Conservation (phyloP, 2,797 vertebrate species). For the Lithobates sylvaticus region DNA sequence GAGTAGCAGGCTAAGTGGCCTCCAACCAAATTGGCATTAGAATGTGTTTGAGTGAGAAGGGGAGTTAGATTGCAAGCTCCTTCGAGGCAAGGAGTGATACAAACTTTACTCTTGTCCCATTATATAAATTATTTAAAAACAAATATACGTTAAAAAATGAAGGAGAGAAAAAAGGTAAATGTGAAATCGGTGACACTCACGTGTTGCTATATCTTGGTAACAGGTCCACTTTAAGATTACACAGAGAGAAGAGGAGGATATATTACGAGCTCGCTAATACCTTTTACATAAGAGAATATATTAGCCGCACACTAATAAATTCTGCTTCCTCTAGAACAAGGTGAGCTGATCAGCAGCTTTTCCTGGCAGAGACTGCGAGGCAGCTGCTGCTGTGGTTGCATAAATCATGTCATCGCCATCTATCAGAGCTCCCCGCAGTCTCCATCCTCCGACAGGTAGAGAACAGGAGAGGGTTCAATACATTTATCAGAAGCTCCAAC, state of each 20-base stretch:
- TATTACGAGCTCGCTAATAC: neutral
- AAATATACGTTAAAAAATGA: neutral
- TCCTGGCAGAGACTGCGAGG: constrained; percentile 25
- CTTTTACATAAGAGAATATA: neutral
- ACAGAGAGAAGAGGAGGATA: neutral
- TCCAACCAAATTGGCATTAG: neutral
- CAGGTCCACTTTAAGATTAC: neutral
- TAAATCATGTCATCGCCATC: constrained; percentile 37
- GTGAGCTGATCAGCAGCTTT: constrained; percentile 31
- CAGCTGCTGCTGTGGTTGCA: constrained; percentile 5
- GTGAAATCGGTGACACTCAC: neutral
- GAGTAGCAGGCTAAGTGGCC: neutral
- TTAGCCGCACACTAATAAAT: constrained; percentile 3
- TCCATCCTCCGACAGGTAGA: constrained; percentile 18
- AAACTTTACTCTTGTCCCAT: neutral
- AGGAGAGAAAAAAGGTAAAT: neutral
- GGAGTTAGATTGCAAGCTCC: neutral
- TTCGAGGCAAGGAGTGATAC: neutral
- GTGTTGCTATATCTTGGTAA: neutral
- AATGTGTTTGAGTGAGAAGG: no score
- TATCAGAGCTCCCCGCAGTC: constrained; percentile 33
- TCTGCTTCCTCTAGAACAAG: neutral
- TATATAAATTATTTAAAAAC: neutral
- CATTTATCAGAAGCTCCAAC: constrained; percentile 10
- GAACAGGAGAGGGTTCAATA: constrained; percentile 22